These are phyloP conservation scores for Phymatocera aterrima DNA, from an alignment of 2,888 invertebrate genomes.

Conservation along the genomic window DNA sequence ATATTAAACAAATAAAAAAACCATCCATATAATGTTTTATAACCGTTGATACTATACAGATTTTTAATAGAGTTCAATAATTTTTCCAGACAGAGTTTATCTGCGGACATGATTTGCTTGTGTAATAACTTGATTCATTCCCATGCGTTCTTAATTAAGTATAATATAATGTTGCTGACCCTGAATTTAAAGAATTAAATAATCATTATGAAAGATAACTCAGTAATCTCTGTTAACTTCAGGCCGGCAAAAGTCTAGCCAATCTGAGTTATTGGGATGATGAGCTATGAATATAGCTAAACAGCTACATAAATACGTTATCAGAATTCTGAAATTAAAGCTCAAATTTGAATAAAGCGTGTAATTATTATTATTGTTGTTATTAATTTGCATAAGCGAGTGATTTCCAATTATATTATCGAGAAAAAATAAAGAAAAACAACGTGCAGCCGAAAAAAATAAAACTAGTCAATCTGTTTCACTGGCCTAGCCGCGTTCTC, in stretches of 20 bases:
- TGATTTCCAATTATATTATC: not conserved
- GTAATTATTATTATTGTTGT: not conserved
- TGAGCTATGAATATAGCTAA: not conserved
- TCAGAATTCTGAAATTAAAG: not conserved
- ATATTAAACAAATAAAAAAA: not conserved
- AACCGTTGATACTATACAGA: not conserved
- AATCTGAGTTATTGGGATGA: not conserved
- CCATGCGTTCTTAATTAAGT: not conserved
- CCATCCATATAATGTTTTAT: not conserved
- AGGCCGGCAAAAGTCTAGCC: no score
- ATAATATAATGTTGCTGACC: no score
- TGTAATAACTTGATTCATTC: not conserved
- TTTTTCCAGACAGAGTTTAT: not conserved
- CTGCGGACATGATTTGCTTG: not conserved
- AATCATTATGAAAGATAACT: not conserved
- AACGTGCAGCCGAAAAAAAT: not conserved
- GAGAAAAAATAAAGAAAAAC: not conserved
- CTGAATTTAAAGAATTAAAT: not conserved
- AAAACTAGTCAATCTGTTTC: slow-evolving; percentile 63
- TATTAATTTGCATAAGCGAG: not conserved
- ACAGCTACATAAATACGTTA: not conserved
- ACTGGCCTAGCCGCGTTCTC: slow-evolving; percentile 73
- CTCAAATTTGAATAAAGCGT: not conserved
- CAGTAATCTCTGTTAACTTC: no score
- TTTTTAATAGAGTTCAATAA: not conserved